Conservation (phyloP, 2,888 invertebrate species). For the Euphydryas editha region DNA sequence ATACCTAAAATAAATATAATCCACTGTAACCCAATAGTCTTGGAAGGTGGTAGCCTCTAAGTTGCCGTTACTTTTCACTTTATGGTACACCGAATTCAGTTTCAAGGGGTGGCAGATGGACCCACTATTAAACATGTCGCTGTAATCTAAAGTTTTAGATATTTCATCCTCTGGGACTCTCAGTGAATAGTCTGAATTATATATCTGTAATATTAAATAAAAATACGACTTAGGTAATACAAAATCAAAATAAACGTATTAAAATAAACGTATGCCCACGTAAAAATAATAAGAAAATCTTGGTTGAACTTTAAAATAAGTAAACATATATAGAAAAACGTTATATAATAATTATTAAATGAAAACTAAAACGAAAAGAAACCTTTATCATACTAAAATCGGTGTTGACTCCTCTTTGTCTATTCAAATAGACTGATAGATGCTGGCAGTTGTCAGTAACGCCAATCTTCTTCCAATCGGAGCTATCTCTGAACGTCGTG, state of each 20-base stretch:
- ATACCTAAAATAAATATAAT: conserved; percentile 95
- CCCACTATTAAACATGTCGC: conserved; percentile 83
- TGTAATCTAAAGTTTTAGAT: conserved; percentile 46
- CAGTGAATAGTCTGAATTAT: conserved; percentile 57
- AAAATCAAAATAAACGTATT: too few species aligned
- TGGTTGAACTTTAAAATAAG: too few species aligned
- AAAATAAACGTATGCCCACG: too few species aligned
- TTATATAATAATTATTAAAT: not conserved
- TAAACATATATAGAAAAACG: not conserved
- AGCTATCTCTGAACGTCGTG: conserved; percentile 58
- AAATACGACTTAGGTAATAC: not conserved
- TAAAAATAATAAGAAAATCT: too few species aligned
- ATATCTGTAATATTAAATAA: conserved; percentile 52
- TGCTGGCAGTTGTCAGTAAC: conserved; percentile 86
- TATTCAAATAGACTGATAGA: conserved; percentile 73
- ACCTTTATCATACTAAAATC: conserved; percentile 60
- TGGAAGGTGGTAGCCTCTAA: conserved; percentile 91
- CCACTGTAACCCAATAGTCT: conserved; percentile 90
- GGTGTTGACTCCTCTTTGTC: conserved; percentile 62
- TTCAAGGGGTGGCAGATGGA: conserved; percentile 86
- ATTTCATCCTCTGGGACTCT: not conserved
- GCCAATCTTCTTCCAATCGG: conserved; percentile 77
- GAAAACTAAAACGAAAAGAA: conserved; percentile 27
- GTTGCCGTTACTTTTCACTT: conserved; percentile 66
- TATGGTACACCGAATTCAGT: conserved; percentile 88